A percentile compares a stretch with the other conserved stretches of the same genome.
Conservation (phyloP, 53 echinoderm and acorn worm species). For the Henricia sp. region DNA sequence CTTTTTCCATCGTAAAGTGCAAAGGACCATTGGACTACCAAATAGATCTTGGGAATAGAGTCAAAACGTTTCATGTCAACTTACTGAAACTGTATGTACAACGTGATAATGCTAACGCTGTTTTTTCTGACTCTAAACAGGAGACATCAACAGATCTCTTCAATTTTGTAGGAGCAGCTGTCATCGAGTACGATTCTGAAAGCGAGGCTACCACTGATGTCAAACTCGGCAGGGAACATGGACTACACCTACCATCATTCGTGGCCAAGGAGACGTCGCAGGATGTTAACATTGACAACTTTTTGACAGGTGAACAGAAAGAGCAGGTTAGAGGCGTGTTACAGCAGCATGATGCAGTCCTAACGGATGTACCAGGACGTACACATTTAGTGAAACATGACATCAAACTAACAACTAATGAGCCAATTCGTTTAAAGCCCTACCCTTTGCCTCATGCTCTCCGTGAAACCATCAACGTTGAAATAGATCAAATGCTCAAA, state of each 20-base stretch:
- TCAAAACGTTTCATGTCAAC: neutral
- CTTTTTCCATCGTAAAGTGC: neutral
- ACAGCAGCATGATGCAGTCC: neutral
- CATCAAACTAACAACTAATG: constrained; percentile 1
- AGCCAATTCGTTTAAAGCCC: constrained; percentile 14
- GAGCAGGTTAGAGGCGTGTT: constrained; percentile 1
- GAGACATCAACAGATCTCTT: neutral
- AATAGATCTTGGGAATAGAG: neutral
- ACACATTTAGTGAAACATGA: constrained; percentile 6
- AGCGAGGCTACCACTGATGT: no score
- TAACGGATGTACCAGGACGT: constrained; percentile 47
- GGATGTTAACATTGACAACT: constrained; percentile 7
- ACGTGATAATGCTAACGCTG: no score
- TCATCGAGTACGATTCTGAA: neutral
- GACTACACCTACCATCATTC: no score
- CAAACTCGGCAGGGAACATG: no score
- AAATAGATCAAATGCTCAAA: constrained; percentile 17
- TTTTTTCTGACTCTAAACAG: no score
- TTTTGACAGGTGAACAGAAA: neutral
- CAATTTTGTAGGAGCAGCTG: neutral
- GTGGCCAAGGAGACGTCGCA: constrained; percentile 3
- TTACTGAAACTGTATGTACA: neutral
- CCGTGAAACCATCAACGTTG: neutral
- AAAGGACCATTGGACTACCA: neutral
- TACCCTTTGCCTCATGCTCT: constrained; percentile 25